Percentiles rank a stretch among this genome's conserved stretches.
Conservation (phyloP, 2,113 vertebrate genomes). For the Tylochromis polylepis region DNA sequence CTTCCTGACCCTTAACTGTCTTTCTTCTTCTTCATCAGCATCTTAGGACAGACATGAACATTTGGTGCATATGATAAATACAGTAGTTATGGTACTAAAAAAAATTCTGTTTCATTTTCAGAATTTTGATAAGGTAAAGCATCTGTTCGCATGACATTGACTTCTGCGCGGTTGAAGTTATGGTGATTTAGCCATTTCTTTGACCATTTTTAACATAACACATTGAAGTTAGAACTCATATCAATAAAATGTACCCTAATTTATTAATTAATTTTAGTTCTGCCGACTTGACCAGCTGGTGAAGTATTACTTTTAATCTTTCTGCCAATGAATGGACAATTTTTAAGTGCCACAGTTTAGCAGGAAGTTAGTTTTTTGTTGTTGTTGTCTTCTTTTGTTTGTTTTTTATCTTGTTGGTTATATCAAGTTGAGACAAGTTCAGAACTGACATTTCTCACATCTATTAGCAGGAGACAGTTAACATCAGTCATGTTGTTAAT, state of each 20-base stretch:
- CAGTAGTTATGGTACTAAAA: background rate
- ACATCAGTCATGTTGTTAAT: background rate
- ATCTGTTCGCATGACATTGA: accelerated
- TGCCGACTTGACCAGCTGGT: background rate
- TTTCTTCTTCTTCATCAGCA: background rate
- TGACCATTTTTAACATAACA: too few relatives aligned
- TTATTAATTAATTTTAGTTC: too few relatives aligned
- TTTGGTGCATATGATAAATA: background rate
- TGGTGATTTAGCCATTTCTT: too few relatives aligned
- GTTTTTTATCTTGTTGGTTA: background rate
- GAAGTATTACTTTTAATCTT: background rate
- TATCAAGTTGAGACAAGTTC: background rate
- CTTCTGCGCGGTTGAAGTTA: too few relatives aligned
- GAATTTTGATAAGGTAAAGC: too few relatives aligned
- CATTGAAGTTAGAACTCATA: too few relatives aligned
- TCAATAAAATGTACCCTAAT: too few relatives aligned
- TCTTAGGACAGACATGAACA: background rate
- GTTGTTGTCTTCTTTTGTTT: background rate
- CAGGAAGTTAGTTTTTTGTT: background rate
- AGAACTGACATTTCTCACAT: background rate
- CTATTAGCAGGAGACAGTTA: accelerated
- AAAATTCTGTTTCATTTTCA: background rate
- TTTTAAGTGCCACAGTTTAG: background rate
- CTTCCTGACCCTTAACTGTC: background rate
- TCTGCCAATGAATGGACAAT: background rate